A percentile compares a stretch with the other conserved stretches of the same genome.
Conservation (phyloP, 2,797 vertebrate species). For the Girardinus metallicus region DNA sequence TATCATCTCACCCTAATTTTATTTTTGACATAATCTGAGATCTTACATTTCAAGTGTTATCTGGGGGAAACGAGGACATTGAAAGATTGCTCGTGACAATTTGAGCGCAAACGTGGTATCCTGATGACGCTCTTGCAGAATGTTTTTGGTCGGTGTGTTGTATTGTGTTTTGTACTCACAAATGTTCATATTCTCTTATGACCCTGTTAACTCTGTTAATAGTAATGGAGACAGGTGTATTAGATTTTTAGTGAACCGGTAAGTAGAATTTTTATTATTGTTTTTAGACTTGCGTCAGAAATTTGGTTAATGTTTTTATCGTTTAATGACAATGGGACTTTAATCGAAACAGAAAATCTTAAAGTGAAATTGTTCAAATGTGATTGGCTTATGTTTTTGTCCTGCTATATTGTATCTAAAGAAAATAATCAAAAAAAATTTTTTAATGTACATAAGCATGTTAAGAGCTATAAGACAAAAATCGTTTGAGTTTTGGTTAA, state of each 20-base stretch:
- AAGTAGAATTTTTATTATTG: not conserved
- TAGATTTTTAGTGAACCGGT: not conserved
- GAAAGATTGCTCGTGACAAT: not conserved
- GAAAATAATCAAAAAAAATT: not conserved
- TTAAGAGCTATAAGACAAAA: not conserved
- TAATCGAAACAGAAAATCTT: not conserved
- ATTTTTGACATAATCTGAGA: not conserved
- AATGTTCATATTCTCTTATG: conserved; percentile 6
- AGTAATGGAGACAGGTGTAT: not conserved
- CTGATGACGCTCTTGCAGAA: conserved; percentile 8
- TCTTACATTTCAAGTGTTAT: not conserved
- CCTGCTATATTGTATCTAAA: not conserved
- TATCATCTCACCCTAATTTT: not conserved
- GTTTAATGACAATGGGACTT: not conserved
- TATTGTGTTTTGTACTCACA: conserved; percentile 8
- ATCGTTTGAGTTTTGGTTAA: not conserved
- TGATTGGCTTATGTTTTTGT: not conserved
- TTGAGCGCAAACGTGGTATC: not conserved
- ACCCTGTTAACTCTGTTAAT: conserved; percentile 22
- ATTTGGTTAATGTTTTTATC: not conserved
- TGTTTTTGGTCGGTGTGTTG: conserved; percentile 7
- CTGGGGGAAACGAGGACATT: not conserved
- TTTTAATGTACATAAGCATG: not conserved
- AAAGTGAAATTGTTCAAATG: not conserved
- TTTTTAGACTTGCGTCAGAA: not conserved